phyloP scores from a whole-genome alignment of 2,113 vertebrate genomes.

The Acinonyx jubatus region DNA sequence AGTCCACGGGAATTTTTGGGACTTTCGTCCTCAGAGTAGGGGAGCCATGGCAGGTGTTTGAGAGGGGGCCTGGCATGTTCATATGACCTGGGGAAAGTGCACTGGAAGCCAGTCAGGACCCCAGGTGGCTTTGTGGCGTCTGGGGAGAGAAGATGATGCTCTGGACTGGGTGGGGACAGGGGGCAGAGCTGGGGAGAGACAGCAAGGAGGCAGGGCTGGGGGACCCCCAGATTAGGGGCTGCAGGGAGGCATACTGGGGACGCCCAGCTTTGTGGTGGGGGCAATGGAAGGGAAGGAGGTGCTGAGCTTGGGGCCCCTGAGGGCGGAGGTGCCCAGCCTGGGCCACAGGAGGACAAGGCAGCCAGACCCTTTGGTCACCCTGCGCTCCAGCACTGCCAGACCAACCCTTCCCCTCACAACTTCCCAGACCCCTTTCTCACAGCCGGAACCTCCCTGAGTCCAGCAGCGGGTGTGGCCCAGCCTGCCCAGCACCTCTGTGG shows the following conservation, averaged over 20 bases:
- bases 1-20: fast-evolving
- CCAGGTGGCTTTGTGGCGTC: fast-evolving
- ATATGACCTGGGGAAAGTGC: fast-evolving
- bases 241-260: not conserved
- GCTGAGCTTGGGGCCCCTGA: fast-evolving
- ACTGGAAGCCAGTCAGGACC: not conserved
- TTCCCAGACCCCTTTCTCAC: fast-evolving
- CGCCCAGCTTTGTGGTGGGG: not conserved
- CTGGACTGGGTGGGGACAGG: not conserved
- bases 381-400: fast-evolving
- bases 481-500: slow-evolving; percentile 8
- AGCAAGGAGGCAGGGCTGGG: not conserved
- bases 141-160: not conserved
- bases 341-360: fast-evolving
- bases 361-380: not conserved
- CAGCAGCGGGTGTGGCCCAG: fast-evolving
- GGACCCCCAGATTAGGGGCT: not conserved
- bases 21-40: not conserved
- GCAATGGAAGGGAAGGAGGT: fast-evolving
- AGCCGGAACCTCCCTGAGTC: fast-evolving
- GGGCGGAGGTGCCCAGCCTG: too few relatives aligned
- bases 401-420: not conserved
- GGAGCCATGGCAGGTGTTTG: not conserved
- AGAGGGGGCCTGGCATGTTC: fast-evolving
- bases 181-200: too few relatives aligned